Conservation (phyloP, 2,888 invertebrate genomes). For the Smittia sp. region DNA sequence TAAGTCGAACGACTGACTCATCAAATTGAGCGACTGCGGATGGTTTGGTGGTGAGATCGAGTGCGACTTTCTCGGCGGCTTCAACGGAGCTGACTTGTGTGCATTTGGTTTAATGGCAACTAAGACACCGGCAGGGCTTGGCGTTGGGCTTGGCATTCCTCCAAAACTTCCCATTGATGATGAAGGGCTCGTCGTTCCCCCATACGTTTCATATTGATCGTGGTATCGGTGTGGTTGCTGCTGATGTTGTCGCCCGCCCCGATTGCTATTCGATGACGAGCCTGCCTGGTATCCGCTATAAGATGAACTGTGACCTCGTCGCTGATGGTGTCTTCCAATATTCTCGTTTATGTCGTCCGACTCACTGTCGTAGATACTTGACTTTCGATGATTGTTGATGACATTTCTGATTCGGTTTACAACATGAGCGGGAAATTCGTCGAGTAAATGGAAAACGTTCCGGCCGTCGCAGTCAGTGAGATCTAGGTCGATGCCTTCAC, state of each 20-base stretch:
- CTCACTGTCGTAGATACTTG: slow-evolving; percentile 58
- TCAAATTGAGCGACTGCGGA: slow-evolving; percentile 24
- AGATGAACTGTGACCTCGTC: slow-evolving; percentile 42
- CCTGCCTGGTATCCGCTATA: slow-evolving; percentile 26
- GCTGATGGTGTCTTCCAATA: slow-evolving; percentile 40
- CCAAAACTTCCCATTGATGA: slow-evolving; percentile 52
- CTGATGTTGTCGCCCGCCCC: background rate
- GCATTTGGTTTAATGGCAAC: slow-evolving; percentile 23
- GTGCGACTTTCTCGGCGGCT: slow-evolving; percentile 43
- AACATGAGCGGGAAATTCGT: slow-evolving; percentile 84
- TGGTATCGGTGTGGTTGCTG: slow-evolving; percentile 43
- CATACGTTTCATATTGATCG: slow-evolving; percentile 39
- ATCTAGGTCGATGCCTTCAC: slow-evolving; percentile 76
- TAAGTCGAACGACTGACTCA: slow-evolving; percentile 31
- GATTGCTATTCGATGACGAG: slow-evolving; percentile 29
- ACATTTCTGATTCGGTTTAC: slow-evolving; percentile 82
- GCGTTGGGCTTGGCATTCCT: slow-evolving; percentile 50
- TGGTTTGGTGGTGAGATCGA: slow-evolving; percentile 39
- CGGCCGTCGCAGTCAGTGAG: slow-evolving; percentile 75
- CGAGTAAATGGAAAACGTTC: slow-evolving; percentile 82
- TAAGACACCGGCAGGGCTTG: slow-evolving; percentile 43
- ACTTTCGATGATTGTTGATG: slow-evolving; percentile 60
- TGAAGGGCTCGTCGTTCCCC: slow-evolving; percentile 49
- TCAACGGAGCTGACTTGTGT: slow-evolving; percentile 44
- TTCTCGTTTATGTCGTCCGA: slow-evolving; percentile 57